A percentile compares a stretch with the other conserved stretches of the same genome.
Conservation (phyloP, 2,797 vertebrate genomes). For the Galago senegalensis region DNA sequence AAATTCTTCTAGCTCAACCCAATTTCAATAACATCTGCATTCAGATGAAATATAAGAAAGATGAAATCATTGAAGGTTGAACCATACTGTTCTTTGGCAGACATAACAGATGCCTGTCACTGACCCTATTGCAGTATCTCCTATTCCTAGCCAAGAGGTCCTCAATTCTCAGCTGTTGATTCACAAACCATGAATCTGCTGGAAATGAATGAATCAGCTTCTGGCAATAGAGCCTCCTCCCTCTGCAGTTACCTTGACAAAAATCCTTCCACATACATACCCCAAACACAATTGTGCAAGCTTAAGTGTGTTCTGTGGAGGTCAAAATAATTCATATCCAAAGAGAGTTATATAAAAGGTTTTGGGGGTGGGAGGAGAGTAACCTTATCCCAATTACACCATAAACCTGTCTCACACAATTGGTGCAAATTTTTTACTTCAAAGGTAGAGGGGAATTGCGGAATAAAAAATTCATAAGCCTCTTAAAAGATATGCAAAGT, state of each 20-base stretch:
- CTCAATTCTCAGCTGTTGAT: slow-evolving; percentile 77
- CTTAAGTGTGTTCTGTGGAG: neutral
- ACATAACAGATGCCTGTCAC: neutral
- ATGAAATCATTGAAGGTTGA: neutral
- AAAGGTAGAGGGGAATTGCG: neutral
- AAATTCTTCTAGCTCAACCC: neutral
- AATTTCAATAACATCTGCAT: slow-evolving; percentile 44
- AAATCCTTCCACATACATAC: slow-evolving; percentile 72
- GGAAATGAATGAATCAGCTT: slow-evolving; percentile 79
- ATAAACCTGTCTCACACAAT: slow-evolving; percentile 12
- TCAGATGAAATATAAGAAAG: neutral
- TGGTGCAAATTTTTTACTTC: slow-evolving; percentile 32
- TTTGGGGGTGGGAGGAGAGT: neutral
- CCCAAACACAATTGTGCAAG: slow-evolving; percentile 66
- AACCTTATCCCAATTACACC: slow-evolving; percentile 21
- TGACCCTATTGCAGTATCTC: neutral
- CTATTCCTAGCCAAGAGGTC: slow-evolving; percentile 58
- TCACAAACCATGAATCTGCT: slow-evolving; percentile 78
- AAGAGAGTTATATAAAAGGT: neutral
- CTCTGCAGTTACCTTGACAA: slow-evolving; percentile 79
- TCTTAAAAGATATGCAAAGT: neutral
- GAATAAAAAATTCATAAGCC: neutral
- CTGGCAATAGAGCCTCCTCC: slow-evolving; percentile 70
- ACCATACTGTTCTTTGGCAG: neutral
- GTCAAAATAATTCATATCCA: slow-evolving; percentile 68